Evolutionary conservation across 1,140 invertebrate genomes (phyloP), one percentile per base, ranked within the genome.

Genomic region (Microplitis demolitor): DNA sequence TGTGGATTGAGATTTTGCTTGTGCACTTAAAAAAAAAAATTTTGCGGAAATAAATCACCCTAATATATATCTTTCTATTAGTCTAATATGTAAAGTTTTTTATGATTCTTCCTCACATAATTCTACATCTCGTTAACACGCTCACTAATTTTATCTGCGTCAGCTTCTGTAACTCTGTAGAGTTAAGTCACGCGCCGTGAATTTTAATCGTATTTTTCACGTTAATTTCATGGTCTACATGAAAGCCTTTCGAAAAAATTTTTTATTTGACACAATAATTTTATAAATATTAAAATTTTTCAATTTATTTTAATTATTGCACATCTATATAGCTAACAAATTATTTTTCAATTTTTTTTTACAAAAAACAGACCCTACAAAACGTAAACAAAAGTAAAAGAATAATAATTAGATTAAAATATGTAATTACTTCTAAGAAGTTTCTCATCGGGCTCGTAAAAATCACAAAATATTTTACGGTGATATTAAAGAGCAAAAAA

Each of bases 51-150:
- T n/a, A n/a, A n/a, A n/a, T n/a, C n/a, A n/a, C n/a, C n/a, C n/a
- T n/a, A n/a, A n/a, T n/a, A n/a, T 24, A 24, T 24, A 24, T 24
- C 24, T 24, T 24, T 24, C 24, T 16, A 61, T 35, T 66, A 56
- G 39, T 9, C 16, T 5, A 14, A 58, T 13, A 61, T 72, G 56
- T 6, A 56, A 69, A 53, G 69, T 69, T 72, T 69, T 75, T 69
- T 66, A 67, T 69, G 69, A 75, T 69, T 66, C 70, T 72, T 66
- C 37, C 54, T 63, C 54, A 53, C 74, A 76, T 73, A 76, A 73
- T 73, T 73, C 74, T 56, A 68, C 68, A 76, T 76, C 74, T 76
- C 74, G 71, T 76, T 76, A 76, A 76, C 74, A 76, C 67, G 67
- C 74, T 76, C 74, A 76, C 73, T 71, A 76, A 76, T 76, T 76